A percentile compares a stretch with the other conserved stretches of the same genome.
Conservation (phyloP, 2,888 invertebrate species). For the Andrena hattorfiana region DNA sequence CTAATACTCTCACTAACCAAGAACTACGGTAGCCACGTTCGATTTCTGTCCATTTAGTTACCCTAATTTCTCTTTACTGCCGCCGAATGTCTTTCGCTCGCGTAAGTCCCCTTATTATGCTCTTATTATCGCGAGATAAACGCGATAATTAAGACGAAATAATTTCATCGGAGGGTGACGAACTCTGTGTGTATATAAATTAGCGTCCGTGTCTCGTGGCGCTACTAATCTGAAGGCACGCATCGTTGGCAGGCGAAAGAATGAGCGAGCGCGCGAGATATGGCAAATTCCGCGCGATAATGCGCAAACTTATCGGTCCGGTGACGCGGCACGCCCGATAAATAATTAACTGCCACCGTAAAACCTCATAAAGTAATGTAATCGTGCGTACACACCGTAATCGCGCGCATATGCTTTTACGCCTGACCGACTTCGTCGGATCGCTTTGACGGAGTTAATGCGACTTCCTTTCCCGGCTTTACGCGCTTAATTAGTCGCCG, state of each 20-base stretch:
- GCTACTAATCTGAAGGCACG: slow-evolving; percentile 31
- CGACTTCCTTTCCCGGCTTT: slow-evolving; percentile 31
- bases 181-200: slow-evolving; percentile 41
- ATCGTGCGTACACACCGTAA: slow-evolving; percentile 41
- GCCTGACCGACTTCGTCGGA: slow-evolving; percentile 53
- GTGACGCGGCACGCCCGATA: slow-evolving; percentile 41
- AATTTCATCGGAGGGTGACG: slow-evolving; percentile 39
- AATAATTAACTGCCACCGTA: slow-evolving; percentile 56
- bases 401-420: slow-evolving; percentile 56
- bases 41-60: neutral
- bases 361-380: slow-evolving; percentile 43
- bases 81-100: neutral
- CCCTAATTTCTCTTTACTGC: neutral
- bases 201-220: slow-evolving; percentile 2
- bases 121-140: neutral
- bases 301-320: slow-evolving; percentile 35
- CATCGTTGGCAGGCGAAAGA: slow-evolving; percentile 32
- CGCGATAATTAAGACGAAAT: slow-evolving; percentile 49
- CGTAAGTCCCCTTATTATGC: neutral
- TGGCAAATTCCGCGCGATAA: slow-evolving; percentile 55
- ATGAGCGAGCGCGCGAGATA: slow-evolving; percentile 42
- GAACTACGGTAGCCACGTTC: neutral
- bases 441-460: slow-evolving; percentile 32
- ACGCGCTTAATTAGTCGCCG: slow-evolving; percentile 53
- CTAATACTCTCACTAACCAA: neutral